A percentile compares a stretch with the other conserved stretches of the same genome.
Conservation (phyloP, 2,113 vertebrate genomes). For the Parotia lawesii region DNA sequence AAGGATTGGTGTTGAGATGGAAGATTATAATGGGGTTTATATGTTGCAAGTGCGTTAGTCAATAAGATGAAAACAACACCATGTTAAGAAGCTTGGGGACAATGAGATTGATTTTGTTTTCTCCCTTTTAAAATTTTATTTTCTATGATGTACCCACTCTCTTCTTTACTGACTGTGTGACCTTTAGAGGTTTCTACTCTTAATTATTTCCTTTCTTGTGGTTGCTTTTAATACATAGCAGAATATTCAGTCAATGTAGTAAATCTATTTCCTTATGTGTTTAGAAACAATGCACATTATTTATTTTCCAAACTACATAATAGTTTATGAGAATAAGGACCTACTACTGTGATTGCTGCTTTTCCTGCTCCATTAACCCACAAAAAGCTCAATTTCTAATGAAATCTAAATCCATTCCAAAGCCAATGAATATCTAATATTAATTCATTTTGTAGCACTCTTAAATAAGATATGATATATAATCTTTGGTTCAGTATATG, state of each 20-base stretch:
- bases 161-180: background rate
- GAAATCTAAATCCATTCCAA: background rate
- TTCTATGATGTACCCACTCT: background rate
- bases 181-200: background rate
- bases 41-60: background rate
- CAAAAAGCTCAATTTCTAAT: background rate
- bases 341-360: background rate
- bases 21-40: background rate
- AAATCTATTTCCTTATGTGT: background rate
- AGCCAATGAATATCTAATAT: background rate
- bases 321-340: background rate
- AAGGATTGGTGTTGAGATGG: background rate
- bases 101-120: background rate
- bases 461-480: background rate
- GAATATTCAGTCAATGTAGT: background rate
- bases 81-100: background rate
- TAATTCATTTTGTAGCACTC: background rate
- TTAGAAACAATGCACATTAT: background rate
- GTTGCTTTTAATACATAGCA: background rate
- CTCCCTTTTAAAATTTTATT: background rate
- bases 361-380: background rate
- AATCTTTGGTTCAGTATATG: background rate
- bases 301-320: background rate
- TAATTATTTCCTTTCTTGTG: slow-evolving; percentile 3
- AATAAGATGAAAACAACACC: background rate